Percentiles rank a stretch among this genome's conserved stretches.
Evolutionary conservation across 2,888 invertebrate genomes (phyloP).

Genomic region (Cataglyphis altisquamis): DNA sequence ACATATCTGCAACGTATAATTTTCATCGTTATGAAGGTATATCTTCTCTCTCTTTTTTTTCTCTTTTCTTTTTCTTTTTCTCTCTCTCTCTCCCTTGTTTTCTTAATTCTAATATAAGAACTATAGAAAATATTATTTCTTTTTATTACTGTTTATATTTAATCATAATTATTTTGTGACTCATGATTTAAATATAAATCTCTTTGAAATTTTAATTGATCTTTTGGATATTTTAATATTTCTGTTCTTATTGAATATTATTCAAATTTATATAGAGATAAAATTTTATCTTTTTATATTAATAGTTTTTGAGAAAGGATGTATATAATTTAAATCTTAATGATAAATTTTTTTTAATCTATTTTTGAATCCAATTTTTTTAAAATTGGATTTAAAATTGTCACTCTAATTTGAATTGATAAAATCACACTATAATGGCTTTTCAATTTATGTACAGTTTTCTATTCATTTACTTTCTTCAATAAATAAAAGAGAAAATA

Average conservation of each 20-base stretch:
- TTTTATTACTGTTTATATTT: background rate
- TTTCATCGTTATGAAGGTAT: background rate
- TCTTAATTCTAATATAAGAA: background rate
- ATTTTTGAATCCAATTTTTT: background rate
- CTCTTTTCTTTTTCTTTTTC: background rate
- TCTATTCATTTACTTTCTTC: background rate
- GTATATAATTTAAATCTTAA: slow-evolving; percentile 1
- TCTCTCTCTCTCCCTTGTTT: background rate
- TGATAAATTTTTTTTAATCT: background rate
- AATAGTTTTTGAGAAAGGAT: background rate
- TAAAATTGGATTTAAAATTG: too few relatives aligned
- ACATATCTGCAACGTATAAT: slow-evolving; percentile 12
- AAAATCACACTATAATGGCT: background rate
- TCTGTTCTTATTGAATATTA: background rate
- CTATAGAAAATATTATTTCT: background rate
- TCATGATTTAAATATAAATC: background rate
- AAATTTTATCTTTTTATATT: background rate
- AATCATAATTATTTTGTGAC: background rate
- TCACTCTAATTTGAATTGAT: background rate
- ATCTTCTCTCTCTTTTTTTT: background rate
- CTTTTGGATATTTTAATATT: background rate
- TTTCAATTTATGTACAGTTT: background rate
- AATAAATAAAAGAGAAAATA: slow-evolving; percentile 6
- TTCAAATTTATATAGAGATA: background rate
- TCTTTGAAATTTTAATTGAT: slow-evolving; percentile 18